Evolutionary conservation across 2,888 invertebrate species (phyloP).

Genomic region (Tachina grossa): DNA sequence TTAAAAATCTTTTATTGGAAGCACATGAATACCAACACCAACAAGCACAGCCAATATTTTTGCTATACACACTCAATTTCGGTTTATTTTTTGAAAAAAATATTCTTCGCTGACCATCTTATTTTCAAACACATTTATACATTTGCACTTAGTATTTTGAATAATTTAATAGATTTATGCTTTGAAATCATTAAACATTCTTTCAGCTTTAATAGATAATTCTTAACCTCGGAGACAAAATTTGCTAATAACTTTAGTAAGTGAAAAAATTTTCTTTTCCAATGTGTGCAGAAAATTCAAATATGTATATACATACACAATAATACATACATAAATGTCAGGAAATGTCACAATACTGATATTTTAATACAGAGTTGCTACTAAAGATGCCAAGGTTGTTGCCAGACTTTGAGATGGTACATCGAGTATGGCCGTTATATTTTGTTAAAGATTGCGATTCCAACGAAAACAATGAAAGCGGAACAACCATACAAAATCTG

Average conservation of each 20-base stretch:
- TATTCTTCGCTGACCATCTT: background rate
- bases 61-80: background rate
- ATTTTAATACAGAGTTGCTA: conserved; percentile 43
- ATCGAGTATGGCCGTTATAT: no score
- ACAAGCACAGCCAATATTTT: conserved; percentile 35
- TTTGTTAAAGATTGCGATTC: no score
- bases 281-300: conserved; percentile 42
- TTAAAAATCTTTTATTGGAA: conserved; percentile 27
- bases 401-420: background rate
- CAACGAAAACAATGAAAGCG: background rate
- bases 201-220: conserved; percentile 46
- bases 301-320: conserved; percentile 42
- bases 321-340: conserved; percentile 21
- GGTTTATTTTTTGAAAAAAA: background rate
- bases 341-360: conserved; percentile 43
- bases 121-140: conserved; percentile 15
- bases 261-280: conserved; percentile 42
- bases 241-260: conserved; percentile 40
- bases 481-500: no score
- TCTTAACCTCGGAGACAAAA: conserved; percentile 43
- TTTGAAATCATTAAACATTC: conserved; percentile 27
- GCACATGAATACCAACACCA: conserved; percentile 62
- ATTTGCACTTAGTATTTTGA: conserved; percentile 34
- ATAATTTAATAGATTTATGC: conserved; percentile 25
- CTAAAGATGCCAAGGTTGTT: background rate